Percentiles rank a stretch among this genome's conserved stretches.
phyloP scores from a whole-genome alignment of 2,797 vertebrate genomes.

The Chromis chromis region DNA sequence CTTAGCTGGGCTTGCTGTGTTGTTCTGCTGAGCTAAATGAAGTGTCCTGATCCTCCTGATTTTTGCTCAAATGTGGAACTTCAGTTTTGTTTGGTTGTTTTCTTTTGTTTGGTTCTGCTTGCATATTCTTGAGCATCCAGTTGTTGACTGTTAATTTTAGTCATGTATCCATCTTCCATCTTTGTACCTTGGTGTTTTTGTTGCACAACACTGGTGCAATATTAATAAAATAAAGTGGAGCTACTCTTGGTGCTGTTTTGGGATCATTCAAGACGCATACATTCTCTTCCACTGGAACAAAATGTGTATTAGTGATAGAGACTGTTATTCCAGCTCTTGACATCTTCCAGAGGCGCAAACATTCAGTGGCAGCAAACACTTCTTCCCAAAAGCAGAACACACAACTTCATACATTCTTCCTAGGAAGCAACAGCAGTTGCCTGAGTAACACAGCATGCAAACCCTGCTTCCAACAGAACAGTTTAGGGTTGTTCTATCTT shows the following conservation, averaged over 20 bases:
- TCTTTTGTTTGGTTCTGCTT: too few species aligned
- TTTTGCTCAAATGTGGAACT: too few species aligned
- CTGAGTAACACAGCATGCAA: slow-evolving; percentile 62
- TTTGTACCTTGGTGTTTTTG: too few species aligned
- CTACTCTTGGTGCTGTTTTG: too few species aligned
- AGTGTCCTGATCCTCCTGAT: neutral
- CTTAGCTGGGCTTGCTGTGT: too few species aligned
- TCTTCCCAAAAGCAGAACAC: slow-evolving; percentile 47
- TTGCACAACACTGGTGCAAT: too few species aligned
- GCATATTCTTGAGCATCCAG: too few species aligned
- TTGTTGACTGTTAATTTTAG: too few species aligned
- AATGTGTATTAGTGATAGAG: slow-evolving; percentile 77
- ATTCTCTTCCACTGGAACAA: slow-evolving; percentile 52
- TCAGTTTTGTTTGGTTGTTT: too few species aligned
- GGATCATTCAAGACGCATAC: slow-evolving; percentile 2
- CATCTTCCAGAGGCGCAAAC: slow-evolving; percentile 69
- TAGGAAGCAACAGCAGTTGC: slow-evolving; percentile 41
- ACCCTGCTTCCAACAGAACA: slow-evolving; percentile 32
- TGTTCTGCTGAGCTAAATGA: neutral
- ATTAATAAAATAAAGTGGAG: too few species aligned
- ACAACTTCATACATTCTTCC: slow-evolving; percentile 53
- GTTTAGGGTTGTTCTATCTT: slow-evolving; percentile 24
- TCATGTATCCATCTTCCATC: too few species aligned
- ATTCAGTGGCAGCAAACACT: slow-evolving; percentile 68
- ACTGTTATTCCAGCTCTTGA: slow-evolving; percentile 71